Conservation (phyloP, 2,113 vertebrate species). For the Malurus alboscapulatus region DNA sequence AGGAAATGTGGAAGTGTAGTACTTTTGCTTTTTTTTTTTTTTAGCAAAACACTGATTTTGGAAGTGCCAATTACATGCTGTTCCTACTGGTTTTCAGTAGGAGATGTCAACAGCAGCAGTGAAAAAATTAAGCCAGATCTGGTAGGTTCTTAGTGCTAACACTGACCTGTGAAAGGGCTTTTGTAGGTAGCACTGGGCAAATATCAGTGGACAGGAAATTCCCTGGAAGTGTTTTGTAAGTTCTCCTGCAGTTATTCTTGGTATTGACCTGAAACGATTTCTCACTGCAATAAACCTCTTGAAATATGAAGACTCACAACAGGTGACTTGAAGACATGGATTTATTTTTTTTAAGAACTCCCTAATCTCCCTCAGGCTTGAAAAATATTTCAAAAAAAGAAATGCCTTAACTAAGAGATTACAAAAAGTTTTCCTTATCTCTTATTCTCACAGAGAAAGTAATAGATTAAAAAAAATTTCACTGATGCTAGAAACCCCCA, state of each 20-base stretch:
- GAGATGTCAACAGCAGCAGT: background rate
- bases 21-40: background rate
- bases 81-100: background rate
- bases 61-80: background rate
- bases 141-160: background rate
- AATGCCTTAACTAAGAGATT: background rate
- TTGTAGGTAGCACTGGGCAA: background rate
- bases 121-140: background rate
- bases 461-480: background rate
- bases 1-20: background rate
- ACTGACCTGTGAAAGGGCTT: background rate
- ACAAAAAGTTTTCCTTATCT: background rate
- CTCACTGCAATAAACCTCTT: background rate
- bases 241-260: background rate
- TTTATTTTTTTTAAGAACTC: background rate
- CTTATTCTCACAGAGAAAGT: background rate
- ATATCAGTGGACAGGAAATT: background rate
- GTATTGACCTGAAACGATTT: background rate
- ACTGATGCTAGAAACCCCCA: background rate
- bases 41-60: background rate
- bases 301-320: background rate
- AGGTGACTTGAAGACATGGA: background rate
- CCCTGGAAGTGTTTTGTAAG: background rate
- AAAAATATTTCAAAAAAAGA: background rate
- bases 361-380: background rate